phyloP scores from a whole-genome alignment of 2,888 invertebrate species.

The Drosophila trichaetosa region DNA sequence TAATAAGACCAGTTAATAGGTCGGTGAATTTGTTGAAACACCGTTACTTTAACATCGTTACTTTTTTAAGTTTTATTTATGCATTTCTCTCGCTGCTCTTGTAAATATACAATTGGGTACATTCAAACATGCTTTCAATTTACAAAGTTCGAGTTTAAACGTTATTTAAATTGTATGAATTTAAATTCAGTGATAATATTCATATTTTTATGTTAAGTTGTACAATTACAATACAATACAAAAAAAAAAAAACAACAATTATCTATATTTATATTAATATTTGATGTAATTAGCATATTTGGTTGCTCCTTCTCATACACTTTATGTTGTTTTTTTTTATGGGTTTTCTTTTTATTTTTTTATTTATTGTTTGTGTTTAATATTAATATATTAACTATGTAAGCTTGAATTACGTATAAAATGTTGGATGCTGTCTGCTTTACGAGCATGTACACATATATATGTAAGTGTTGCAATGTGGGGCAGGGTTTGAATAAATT shows the following conservation, averaged over 20 bases:
- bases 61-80: constrained; percentile 71
- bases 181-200: constrained; percentile 74
- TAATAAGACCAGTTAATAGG: neutral
- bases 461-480: constrained; percentile 26
- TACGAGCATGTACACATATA: constrained; percentile 13
- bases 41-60: constrained; percentile 37
- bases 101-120: constrained; percentile 70
- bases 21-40: neutral
- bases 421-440: constrained; percentile 46
- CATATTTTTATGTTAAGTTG: constrained; percentile 44
- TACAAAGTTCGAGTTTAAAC: constrained; percentile 68
- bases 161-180: constrained; percentile 70
- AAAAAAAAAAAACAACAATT: constrained; percentile 64
- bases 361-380: constrained; percentile 25
- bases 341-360: neutral
- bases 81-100: constrained; percentile 40
- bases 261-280: constrained; percentile 46
- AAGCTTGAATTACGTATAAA: constrained; percentile 76
- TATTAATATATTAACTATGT: constrained; percentile 54
- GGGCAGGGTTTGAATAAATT: constrained; percentile 30
- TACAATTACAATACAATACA: constrained; percentile 63
- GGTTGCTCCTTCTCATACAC: constrained; percentile 19
- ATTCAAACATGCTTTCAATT: constrained; percentile 69
- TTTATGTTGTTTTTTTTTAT: constrained; percentile 1
- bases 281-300: constrained; percentile 50